Conservation (phyloP, 2,888 invertebrate species). For the Nephrotoma flavescens region DNA sequence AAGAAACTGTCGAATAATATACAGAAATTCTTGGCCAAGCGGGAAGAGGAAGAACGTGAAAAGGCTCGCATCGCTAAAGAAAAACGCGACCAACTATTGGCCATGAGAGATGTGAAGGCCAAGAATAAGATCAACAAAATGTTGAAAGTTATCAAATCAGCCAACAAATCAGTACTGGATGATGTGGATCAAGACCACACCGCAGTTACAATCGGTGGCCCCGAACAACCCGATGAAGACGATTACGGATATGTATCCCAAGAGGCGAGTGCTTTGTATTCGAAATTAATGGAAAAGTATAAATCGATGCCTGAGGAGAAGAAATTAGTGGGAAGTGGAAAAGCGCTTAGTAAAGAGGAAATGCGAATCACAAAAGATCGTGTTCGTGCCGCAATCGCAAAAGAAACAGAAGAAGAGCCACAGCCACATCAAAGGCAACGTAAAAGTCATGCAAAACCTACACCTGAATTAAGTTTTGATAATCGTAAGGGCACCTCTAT, state of each 20-base stretch:
- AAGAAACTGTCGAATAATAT: slow-evolving; percentile 60
- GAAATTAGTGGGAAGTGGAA: slow-evolving; percentile 44
- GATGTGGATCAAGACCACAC: slow-evolving; percentile 66
- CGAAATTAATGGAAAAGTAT: slow-evolving; percentile 75
- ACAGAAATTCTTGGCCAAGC: slow-evolving; percentile 66
- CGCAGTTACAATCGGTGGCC: slow-evolving; percentile 56
- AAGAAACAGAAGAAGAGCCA: slow-evolving; percentile 56
- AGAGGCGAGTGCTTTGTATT: slow-evolving; percentile 65
- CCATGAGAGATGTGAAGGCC: slow-evolving; percentile 56
- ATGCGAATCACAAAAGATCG: slow-evolving; percentile 51
- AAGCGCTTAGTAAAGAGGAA: slow-evolving; percentile 32
- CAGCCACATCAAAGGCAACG: slow-evolving; percentile 45
- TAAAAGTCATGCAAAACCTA: slow-evolving; percentile 22
- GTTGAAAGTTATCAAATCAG: slow-evolving; percentile 76
- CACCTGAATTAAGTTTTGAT: background rate
- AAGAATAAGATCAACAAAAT: slow-evolving; percentile 61
- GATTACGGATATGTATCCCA: slow-evolving; percentile 83
- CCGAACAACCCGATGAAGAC: slow-evolving; percentile 74
- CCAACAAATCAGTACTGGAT: slow-evolving; percentile 70
- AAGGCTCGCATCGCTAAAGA: slow-evolving; percentile 45
- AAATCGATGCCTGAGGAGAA: slow-evolving; percentile 56
- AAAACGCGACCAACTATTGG: slow-evolving; percentile 47
- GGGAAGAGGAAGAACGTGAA: slow-evolving; percentile 61
- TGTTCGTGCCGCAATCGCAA: slow-evolving; percentile 58
- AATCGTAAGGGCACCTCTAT: slow-evolving; percentile 8